Evolutionary conservation across 2,113 vertebrate genomes (phyloP).

Genomic region (Columbina picui): DNA sequence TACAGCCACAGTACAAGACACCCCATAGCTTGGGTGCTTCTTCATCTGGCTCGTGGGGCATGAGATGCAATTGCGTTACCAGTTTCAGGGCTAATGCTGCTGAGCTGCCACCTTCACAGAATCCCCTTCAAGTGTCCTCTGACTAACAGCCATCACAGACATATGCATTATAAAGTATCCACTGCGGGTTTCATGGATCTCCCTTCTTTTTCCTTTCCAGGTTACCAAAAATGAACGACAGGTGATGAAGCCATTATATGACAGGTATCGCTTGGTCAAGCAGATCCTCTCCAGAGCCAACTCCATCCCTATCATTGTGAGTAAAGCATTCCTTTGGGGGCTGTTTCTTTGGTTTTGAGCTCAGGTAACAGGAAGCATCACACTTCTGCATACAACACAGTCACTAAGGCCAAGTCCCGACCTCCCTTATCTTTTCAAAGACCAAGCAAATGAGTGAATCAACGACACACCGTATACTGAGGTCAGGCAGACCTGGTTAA

Average conservation of each 20-base stretch:
- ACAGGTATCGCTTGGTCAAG: conserved; percentile 94
- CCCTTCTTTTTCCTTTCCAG: conserved; percentile 65
- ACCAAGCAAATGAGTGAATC: neutral
- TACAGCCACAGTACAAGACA: neutral
- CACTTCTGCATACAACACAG: neutral
- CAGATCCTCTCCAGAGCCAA: conserved; percentile 93
- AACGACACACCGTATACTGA: neutral
- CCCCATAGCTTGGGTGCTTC: neutral
- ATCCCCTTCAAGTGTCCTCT: neutral
- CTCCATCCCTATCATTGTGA: conserved; percentile 93
- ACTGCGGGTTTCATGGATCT: neutral
- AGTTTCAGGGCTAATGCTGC: neutral
- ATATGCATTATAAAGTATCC: neutral
- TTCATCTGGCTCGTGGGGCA: neutral
- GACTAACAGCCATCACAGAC: neutral
- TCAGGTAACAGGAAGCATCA: neutral
- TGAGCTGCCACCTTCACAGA: neutral
- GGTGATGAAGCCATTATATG: conserved; percentile 95
- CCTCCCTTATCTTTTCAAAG: neutral
- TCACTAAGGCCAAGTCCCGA: neutral
- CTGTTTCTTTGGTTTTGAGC: neutral
- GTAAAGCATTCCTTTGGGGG: conserved; percentile 46
- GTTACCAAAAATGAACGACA: conserved; percentile 91
- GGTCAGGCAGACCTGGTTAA: neutral
- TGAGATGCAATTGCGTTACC: fast-evolving